Conservation (phyloP, 2,797 vertebrate species). For the Enteromius mattozi region DNA sequence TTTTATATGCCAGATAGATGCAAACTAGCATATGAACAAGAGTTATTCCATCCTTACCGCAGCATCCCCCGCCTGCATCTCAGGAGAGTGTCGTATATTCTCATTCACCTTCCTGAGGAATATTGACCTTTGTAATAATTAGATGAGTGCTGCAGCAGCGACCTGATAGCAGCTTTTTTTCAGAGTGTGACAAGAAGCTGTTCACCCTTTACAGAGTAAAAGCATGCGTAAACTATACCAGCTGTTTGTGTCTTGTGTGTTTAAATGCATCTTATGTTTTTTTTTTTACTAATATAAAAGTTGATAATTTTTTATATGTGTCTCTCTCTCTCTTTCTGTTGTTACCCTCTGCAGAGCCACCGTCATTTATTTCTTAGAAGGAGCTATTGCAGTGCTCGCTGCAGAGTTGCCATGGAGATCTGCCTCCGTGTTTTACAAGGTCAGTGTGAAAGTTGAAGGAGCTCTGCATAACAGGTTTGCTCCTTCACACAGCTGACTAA, state of each 20-base stretch:
- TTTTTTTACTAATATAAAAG: constrained; percentile 17
- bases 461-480: constrained; percentile 57
- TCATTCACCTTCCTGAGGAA: constrained; percentile 58
- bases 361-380: constrained; percentile 62
- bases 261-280: constrained; percentile 37
- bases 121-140: constrained; percentile 67
- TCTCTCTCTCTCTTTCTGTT: constrained; percentile 19
- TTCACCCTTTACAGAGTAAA: constrained; percentile 29
- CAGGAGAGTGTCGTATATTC: constrained; percentile 53
- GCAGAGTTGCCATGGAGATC: constrained; percentile 80
- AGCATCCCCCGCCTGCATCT: constrained; percentile 37
- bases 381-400: constrained; percentile 66
- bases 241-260: constrained; percentile 40
- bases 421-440: constrained; percentile 68
- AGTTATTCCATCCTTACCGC: constrained; percentile 36
- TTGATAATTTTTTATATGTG: constrained; percentile 29
- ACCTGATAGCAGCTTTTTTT: constrained; percentile 56
- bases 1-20: background rate
- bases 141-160: constrained; percentile 59
- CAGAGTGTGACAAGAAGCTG: constrained; percentile 34
- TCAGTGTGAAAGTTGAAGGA: constrained; percentile 69
- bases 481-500: constrained; percentile 36
- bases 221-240: constrained; percentile 20
- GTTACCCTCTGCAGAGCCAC: constrained; percentile 58
- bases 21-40: constrained; percentile 5